Base-by-base conservation (phyloP, 2,113 vertebrate species). In the Chamaea fasciata region DNA sequence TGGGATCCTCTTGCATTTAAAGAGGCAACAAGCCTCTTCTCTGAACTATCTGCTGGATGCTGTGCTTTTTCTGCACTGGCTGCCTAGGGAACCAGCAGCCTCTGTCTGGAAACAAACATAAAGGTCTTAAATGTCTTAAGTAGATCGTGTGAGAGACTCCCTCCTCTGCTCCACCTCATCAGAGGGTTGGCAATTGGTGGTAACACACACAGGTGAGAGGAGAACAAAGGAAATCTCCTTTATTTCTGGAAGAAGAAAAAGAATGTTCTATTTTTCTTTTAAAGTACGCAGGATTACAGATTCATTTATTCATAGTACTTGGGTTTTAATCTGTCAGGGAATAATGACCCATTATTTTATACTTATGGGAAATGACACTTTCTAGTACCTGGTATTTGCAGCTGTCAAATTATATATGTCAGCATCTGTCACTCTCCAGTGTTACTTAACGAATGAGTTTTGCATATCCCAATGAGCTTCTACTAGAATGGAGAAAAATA, bases 311-410 rank as follows among this genome's bases (percentile, higher is more conserved):
- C 94, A 71, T 14, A 94, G 93, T 77, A 92, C 83, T 95, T 89
- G 56, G 83, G 90, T 97, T 97, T 94, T 94, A 95, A 94, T 95
- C 92, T 97, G 94, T 94, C 94, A 95, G 73, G 75, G 84, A 96
- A 95, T 96, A 97, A 96, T 93, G 94, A 87, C 59, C 92, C 92
- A 96, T 96, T 96, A 94, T 97, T 96, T 97, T 96, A 96, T 88
- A 91, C 96, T 95, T 92, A 95, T 87, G 96, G 95, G 92, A 97
- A 97, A 95, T 88, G 91, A 95, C 91, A 94, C 96, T 95, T 97
- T 96, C 79, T 92, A 95, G 85, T 96, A 96, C 92, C 96, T 87
- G 86, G 77, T 94, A 92, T 59, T 64, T 71, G 87, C 96, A 97
- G 95, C 93, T 97, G 97, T 93, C 97, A 97, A 93, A 94, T 96